Base-by-base conservation (phyloP, 2,888 invertebrate species). In the Drosophila picticornis region DNA sequence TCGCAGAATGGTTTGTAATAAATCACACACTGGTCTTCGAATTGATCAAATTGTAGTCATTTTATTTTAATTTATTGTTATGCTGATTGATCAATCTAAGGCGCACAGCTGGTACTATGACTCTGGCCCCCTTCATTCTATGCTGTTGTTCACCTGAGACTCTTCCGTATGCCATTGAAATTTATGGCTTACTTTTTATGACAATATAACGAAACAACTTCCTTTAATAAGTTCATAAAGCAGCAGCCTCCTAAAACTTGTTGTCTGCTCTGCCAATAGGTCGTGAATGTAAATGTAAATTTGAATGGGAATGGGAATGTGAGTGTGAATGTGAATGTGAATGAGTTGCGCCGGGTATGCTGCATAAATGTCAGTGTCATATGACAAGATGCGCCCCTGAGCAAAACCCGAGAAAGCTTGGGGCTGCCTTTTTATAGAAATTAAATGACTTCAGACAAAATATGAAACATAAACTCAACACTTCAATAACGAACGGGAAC, bases 401-500 rank as follows among this genome's bases (percentile, higher is more conserved):
- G 27, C 40, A 32, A 38, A 40, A 32, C 29, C 50, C n/a, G 16
- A 25, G 43, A 61, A 43, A 55, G 34, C 61, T 68, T 61, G 66
- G 43, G 62, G 67, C 55, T 74, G 63, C 59, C 67, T 68, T 77
- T 81, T 81, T 78, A 77, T 81, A 77, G 78, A 80, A 80, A 77
- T 81, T 82, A 81, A 81, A 82, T 73, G 82, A 69, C 79, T 79
- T 81, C 73, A 78, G 75, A 72, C 69, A 79, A 82, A 79, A 76
- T 79, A 70, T 75, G 82, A 72, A 75, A 79, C 79, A 81, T 85
- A 82, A 80, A 83, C 68, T 76, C 78, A 81, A 79, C 84, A 82
- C 84, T 83, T 75, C 84, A 75, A 82, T 82, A 77, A 71, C 66
- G 55, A 79, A 77, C 61, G 75, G 63, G 65, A 72, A 79, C 84